phyloP scores from a whole-genome alignment of 2,797 vertebrate species.

The Sphaeramia orbicularis region DNA sequence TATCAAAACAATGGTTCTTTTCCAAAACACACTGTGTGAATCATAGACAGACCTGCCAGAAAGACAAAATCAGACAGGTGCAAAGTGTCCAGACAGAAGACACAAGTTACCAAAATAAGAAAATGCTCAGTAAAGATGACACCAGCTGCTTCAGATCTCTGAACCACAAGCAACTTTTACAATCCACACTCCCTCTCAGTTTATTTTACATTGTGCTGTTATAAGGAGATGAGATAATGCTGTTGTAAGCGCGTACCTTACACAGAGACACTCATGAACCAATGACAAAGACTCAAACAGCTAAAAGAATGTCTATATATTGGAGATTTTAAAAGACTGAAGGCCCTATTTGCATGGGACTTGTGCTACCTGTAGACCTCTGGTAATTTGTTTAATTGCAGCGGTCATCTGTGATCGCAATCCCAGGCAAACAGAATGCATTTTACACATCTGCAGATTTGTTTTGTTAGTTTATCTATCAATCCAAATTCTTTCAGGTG shows the following conservation, averaged over 20 bases:
- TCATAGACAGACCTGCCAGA: neutral
- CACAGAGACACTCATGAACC: conserved; percentile 4
- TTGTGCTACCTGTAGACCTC: no score
- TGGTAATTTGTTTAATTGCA: no score
- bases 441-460: no score
- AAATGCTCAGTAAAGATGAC: conserved; percentile 24
- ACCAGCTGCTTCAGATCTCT: neutral
- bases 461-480: no score
- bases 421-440: no score
- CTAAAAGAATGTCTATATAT: no score
- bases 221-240: conserved; percentile 13
- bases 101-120: conserved; percentile 33
- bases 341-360: no score
- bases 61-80: neutral
- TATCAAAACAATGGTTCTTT: neutral
- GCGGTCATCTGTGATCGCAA: no score
- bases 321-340: no score
- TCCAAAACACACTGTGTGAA: neutral
- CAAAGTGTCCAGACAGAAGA: conserved; percentile 11
- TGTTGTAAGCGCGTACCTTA: conserved; percentile 20
- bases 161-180: neutral
- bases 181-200: neutral
- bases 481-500: no score
- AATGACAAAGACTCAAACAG: conserved; percentile 3
- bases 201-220: conserved; percentile 1